These are phyloP conservation scores for Gari tellinella DNA, from an alignment of 2,888 invertebrate genomes.

Conservation along the genomic window DNA sequence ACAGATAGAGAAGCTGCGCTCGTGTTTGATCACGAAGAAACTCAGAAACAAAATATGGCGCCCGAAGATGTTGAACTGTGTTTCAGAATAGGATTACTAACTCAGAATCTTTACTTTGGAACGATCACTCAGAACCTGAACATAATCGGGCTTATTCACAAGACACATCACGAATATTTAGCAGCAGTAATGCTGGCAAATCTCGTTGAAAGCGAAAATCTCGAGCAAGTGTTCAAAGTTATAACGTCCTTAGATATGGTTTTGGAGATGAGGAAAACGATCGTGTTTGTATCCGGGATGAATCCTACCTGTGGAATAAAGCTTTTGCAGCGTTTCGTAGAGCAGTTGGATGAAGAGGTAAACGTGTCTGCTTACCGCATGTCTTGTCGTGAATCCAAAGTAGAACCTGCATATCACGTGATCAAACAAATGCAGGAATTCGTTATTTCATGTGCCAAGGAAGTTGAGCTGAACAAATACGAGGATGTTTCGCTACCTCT, in stretches of 20 bases:
- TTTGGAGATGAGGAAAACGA: background rate
- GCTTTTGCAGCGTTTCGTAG: too few species aligned
- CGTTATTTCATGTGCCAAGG: too few species aligned
- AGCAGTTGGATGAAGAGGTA: too few species aligned
- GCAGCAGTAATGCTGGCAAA: background rate
- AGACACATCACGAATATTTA: constrained; percentile 6
- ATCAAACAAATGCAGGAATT: too few species aligned
- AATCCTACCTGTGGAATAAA: background rate
- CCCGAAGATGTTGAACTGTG: background rate
- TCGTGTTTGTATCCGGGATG: background rate
- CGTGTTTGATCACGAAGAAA: background rate
- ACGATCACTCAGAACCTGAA: background rate
- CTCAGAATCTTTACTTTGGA: background rate
- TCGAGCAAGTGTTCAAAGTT: background rate
- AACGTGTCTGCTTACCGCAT: too few species aligned
- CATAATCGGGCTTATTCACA: constrained; percentile 5
- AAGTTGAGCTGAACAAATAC: too few species aligned
- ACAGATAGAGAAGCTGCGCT: background rate
- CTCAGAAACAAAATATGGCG: background rate
- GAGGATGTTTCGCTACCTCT: too few species aligned
- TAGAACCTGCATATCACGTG: too few species aligned
- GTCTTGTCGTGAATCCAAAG: too few species aligned
- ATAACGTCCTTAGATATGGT: background rate
- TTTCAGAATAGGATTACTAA: background rate
- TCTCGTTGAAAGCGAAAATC: background rate